phyloP scores from a whole-genome alignment of 2,888 invertebrate species.

The Rhimphoctona megacephalus region DNA sequence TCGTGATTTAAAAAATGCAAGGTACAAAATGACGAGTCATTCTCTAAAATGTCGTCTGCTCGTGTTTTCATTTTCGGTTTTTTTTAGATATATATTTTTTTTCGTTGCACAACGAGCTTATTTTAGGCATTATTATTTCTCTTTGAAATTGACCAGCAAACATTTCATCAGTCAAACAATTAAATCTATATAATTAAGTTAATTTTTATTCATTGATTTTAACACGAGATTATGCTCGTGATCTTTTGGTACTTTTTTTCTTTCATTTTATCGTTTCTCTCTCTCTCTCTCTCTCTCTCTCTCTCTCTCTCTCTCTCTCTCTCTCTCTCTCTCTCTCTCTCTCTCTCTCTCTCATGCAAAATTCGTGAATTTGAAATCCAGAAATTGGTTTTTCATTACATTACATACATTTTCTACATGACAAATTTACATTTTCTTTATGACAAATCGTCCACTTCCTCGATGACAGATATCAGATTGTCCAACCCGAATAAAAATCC shows the following conservation, averaged over 20 bases:
- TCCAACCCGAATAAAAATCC: slow-evolving; percentile 97
- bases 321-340: not conserved
- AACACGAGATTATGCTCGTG: not conserved
- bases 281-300: not conserved
- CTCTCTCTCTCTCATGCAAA: not conserved
- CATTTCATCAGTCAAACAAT: slow-evolving; percentile 50
- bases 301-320: not conserved
- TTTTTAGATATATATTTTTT: slow-evolving; percentile 10
- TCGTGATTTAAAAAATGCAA: not conserved
- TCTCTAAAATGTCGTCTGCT: not conserved
- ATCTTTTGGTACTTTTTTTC: slow-evolving; percentile 6
- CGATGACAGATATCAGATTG: slow-evolving; percentile 92
- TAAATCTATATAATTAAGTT: slow-evolving; percentile 29
- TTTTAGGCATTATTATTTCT: slow-evolving; percentile 26
- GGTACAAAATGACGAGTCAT: not conserved
- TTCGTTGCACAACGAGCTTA: slow-evolving; percentile 17
- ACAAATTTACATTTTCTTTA: slow-evolving; percentile 11
- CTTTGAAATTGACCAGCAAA: slow-evolving; percentile 51
- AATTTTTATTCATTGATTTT: not conserved
- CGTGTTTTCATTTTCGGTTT: not conserved
- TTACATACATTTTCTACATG: not conserved
- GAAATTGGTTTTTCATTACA: not conserved
- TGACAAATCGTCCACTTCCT: slow-evolving; percentile 78
- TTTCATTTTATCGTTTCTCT: not conserved
- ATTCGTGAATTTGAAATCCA: not conserved